Evolutionary conservation across 2,888 invertebrate species (phyloP).

Genomic region (Andrena minutula): DNA sequence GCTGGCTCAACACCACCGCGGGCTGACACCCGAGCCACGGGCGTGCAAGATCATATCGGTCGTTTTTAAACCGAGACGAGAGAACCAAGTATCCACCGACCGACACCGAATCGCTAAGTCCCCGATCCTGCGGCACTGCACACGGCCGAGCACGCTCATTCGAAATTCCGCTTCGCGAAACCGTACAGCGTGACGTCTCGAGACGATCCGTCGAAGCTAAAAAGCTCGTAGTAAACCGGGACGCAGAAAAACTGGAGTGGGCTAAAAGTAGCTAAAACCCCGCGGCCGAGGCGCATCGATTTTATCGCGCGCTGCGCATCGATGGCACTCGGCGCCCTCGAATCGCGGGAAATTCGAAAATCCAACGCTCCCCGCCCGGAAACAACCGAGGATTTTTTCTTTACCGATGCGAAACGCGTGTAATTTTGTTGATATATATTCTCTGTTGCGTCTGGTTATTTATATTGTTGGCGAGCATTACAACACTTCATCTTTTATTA

Average conservation of each 20-base stretch:
- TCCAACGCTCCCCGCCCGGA: neutral
- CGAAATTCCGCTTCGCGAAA: neutral
- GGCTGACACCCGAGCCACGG: constrained; percentile 19
- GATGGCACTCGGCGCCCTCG: constrained; percentile 11
- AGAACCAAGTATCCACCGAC: constrained; percentile 5
- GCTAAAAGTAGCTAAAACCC: constrained; percentile 63
- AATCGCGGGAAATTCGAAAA: constrained; percentile 52
- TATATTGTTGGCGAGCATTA: neutral
- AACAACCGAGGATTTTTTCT: no score
- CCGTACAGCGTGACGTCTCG: constrained; percentile 33
- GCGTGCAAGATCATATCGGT: constrained; percentile 35
- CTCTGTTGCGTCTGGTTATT: neutral
- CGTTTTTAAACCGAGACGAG: neutral
- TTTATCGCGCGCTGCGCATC: constrained; percentile 60
- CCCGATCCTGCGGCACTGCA: neutral
- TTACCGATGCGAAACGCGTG: no score
- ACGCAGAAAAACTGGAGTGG: constrained; percentile 54
- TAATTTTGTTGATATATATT: neutral
- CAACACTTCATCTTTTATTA: constrained; percentile 8
- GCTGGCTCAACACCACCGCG: constrained; percentile 20
- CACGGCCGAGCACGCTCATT: constrained; percentile 27
- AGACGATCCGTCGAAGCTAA: constrained; percentile 21
- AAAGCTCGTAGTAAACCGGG: constrained; percentile 39
- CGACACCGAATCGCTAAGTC: neutral
- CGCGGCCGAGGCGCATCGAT: constrained; percentile 68